Percentiles rank a stretch among this genome's conserved stretches.
Conservation (phyloP, 2,888 invertebrate genomes). For the Muscina levida region DNA sequence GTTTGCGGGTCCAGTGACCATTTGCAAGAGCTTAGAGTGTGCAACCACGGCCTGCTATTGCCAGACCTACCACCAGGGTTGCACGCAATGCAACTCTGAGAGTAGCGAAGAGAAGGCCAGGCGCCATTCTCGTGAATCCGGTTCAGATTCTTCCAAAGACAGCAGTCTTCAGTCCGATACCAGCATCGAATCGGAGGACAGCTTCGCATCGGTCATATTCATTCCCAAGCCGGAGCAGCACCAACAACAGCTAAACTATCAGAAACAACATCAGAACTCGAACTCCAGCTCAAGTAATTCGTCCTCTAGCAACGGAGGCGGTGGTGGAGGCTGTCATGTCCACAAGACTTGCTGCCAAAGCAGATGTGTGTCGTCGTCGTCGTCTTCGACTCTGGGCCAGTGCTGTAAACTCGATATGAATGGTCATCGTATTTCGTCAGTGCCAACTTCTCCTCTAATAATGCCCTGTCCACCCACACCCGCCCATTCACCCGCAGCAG, state of each 20-base stretch:
- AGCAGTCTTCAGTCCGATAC: constrained; percentile 96
- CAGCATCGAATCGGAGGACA: constrained; percentile 95
- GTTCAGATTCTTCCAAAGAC: constrained; percentile 93
- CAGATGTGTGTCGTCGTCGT: constrained; percentile 47
- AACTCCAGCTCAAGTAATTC: constrained; percentile 78
- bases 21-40: constrained; percentile 78
- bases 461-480: constrained; percentile 80
- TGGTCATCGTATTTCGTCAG: constrained; percentile 81
- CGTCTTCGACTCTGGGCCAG: constrained; percentile 44
- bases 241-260: constrained; percentile 77
- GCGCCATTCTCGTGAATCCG: constrained; percentile 91
- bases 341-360: constrained; percentile 63
- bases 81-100: constrained; percentile 71
- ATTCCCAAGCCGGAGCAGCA: constrained; percentile 88
- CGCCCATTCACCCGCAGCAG: constrained; percentile 79
- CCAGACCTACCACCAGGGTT: constrained; percentile 74
- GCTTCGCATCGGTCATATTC: constrained; percentile 95
- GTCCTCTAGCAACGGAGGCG: constrained; percentile 76
- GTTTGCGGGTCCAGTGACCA: constrained; percentile 73
- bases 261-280: constrained; percentile 76
- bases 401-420: constrained; percentile 66
- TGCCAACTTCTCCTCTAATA: constrained; percentile 86
- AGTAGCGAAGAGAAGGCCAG: constrained; percentile 81
- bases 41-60: constrained; percentile 71
- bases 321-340: constrained; percentile 47